phyloP scores from a whole-genome alignment of 2,797 vertebrate genomes.

The Coracias cyanogaster region DNA sequence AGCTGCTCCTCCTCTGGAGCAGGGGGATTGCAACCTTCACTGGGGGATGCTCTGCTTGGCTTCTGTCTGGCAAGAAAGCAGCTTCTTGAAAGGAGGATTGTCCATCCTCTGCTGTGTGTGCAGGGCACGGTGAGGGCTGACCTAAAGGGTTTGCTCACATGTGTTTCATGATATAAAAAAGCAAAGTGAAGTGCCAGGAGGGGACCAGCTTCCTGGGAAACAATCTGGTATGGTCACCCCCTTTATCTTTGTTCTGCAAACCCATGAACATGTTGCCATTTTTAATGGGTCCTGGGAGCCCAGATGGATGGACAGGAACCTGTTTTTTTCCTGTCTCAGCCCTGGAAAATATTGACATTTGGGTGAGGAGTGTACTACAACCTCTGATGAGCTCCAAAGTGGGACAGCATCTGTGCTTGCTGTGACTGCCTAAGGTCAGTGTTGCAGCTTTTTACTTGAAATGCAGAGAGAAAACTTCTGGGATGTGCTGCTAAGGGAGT shows the following conservation, averaged over 20 bases:
- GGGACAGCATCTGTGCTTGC: not conserved
- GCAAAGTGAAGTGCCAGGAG: not conserved
- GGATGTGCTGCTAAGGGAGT: not conserved
- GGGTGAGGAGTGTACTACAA: not conserved
- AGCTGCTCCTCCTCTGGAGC: not conserved
- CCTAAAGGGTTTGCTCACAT: rapidly evolving
- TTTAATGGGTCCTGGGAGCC: not conserved
- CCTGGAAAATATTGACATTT: rapidly evolving
- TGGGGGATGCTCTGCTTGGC: not conserved
- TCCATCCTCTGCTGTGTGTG: not conserved
- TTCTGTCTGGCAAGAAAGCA: not conserved
- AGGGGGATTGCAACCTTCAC: rapidly evolving
- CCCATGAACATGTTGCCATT: not conserved
- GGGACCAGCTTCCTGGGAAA: not conserved
- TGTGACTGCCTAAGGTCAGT: not conserved
- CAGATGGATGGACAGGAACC: not conserved
- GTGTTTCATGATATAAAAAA: rapidly evolving
- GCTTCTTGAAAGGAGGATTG: not conserved
- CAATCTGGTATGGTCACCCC: not conserved
- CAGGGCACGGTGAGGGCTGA: not conserved
- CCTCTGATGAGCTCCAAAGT: not conserved
- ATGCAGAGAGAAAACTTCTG: not conserved
- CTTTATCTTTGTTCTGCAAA: not conserved
- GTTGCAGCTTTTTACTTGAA: not conserved
- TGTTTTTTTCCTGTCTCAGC: not conserved